phyloP scores from a whole-genome alignment of 2,113 vertebrate species.

The Notechis scutatus region DNA sequence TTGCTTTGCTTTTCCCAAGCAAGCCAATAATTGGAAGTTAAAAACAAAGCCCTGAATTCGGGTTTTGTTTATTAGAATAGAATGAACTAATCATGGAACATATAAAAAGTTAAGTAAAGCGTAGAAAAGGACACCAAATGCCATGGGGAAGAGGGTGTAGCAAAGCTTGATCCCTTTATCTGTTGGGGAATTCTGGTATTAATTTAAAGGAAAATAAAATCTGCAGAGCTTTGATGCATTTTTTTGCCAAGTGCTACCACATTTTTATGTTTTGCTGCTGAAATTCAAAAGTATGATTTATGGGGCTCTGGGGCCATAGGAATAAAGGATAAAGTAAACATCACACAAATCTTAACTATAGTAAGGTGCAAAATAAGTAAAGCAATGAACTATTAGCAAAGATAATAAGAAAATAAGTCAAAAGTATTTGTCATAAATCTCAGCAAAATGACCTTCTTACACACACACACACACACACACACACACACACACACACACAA shows the following conservation, averaged over 20 bases:
- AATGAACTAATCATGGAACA: background rate
- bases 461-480: too few species aligned
- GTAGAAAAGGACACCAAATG: background rate
- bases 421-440: background rate
- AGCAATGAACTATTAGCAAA: background rate
- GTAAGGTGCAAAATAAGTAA: background rate
- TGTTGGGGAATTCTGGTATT: background rate
- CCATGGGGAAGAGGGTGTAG: background rate
- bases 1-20: background rate
- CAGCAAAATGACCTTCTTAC: background rate
- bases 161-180: background rate
- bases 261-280: background rate
- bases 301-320: background rate
- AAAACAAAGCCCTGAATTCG: background rate
- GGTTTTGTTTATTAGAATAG: background rate
- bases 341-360: background rate
- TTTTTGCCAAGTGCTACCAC: background rate
- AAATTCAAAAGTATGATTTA: background rate
- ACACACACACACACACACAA: too few species aligned
- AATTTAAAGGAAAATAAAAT: background rate
- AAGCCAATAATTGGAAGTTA: background rate
- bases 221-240: background rate
- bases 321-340: background rate
- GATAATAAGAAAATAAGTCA: background rate
- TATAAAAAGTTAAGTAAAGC: background rate